Base-by-base conservation (phyloP, 2,888 invertebrate genomes). In the Caenorhabditis doughertyi region DNA sequence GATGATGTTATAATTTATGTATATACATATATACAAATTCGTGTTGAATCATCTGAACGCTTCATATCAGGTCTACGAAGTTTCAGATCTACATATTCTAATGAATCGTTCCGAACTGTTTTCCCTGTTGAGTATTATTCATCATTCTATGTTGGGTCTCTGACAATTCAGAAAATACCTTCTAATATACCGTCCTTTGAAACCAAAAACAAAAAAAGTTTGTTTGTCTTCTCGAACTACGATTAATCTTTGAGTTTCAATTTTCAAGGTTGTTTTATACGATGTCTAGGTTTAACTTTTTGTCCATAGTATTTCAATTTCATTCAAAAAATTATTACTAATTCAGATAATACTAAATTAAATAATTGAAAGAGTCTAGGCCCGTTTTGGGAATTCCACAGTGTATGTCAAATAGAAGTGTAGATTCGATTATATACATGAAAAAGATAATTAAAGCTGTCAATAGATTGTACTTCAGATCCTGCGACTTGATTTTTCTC, bases 391-490 rank as follows among this genome's bases (percentile, higher is more conserved):
- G 62, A 42, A 72, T 72, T 58, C 60, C 47, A 42, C 39, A 49
- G 35, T 51, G 13, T n/a, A 25, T 60, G 71, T 71, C 71, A 71
- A 56, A 32, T 21, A 42, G 49, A 42, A 47, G 13, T 29, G 21
- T 39, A 58, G 7, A 29, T 8, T 55, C 27, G 42, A 56, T 39
- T 47, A 70, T 67, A 67, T 70, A 58, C 49, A 56, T 21, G 32
- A 39, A 27, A 27, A 42, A 11, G 8, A 8, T 35, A 32, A 56
- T 74, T 74, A 74, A 74, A 74, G 74, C 74, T 74, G 3, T 8
- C 35, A 21, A 27, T 27, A 21, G n/a, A 56, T 74, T 74, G 74
- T 74, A 74, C 74, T 74, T 39, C 35, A 65, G 51, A 65, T 73
- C 55, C 55, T 55, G 23, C 32, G 23, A 25, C 13, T 23, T 60